Percentiles rank a stretch among this genome's conserved stretches.
Conservation (phyloP, 2,888 invertebrate genomes). For the Eucriotettix oculatus region DNA sequence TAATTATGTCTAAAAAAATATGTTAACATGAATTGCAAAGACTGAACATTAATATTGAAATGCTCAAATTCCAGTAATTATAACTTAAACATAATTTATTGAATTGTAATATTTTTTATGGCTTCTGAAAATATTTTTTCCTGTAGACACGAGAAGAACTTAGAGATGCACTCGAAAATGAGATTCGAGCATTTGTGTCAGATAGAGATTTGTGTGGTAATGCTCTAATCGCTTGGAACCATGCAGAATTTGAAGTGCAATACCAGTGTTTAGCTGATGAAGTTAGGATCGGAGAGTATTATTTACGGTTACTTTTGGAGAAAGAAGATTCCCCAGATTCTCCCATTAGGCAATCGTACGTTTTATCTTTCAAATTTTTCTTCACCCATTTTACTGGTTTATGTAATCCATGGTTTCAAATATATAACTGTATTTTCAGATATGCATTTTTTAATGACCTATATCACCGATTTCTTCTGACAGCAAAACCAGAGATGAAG, state of each 20-base stretch:
- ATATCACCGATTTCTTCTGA: conserved; percentile 91
- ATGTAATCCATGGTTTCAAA: background rate
- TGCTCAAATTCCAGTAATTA: background rate
- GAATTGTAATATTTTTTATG: background rate
- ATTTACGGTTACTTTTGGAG: conserved; percentile 81
- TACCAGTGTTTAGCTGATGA: conserved; percentile 92
- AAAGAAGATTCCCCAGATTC: conserved; percentile 72
- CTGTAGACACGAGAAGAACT: conserved; percentile 84
- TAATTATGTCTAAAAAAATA: background rate
- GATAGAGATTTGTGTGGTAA: conserved; percentile 77
- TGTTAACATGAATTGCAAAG: background rate
- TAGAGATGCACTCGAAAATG: conserved; percentile 79
- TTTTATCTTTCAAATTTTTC: conserved; percentile 15
- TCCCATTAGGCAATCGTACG: conserved; percentile 81
- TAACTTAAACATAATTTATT: background rate
- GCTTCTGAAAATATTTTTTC: background rate
- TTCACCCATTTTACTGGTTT: background rate
- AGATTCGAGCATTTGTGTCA: conserved; percentile 73
- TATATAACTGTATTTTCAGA: conserved; percentile 30
- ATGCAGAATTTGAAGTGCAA: conserved; percentile 87
- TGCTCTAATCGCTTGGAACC: conserved; percentile 88
- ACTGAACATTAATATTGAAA: too few relatives aligned
- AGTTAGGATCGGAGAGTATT: conserved; percentile 97
- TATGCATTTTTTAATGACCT: conserved; percentile 96
- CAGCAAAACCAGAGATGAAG: conserved; percentile 85